Evolutionary conservation across 2,797 vertebrate genomes (phyloP).

Genomic region (Enteromius unitaeniatus): DNA sequence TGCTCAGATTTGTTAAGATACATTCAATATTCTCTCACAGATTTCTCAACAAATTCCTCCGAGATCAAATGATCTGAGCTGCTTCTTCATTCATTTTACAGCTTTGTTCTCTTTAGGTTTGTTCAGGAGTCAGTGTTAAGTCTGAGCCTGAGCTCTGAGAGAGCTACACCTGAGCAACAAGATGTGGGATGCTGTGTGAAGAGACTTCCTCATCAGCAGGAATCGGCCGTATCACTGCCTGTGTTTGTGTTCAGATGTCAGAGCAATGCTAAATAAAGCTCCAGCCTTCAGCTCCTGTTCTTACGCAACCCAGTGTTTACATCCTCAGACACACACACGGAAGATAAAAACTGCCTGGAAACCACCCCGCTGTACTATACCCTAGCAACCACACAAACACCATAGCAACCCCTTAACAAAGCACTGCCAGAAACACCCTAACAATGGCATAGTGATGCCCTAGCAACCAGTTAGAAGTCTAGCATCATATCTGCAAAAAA

Average conservation of each 20-base stretch:
- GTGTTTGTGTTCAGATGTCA: slow-evolving; percentile 19
- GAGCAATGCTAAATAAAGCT: slow-evolving; percentile 24
- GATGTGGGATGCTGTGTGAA: slow-evolving; percentile 1
- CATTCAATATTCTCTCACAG: not conserved
- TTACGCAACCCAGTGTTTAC: slow-evolving; percentile 39
- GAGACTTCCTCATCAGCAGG: not conserved
- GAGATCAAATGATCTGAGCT: not conserved
- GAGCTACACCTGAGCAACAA: too few relatives aligned
- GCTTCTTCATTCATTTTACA: not conserved
- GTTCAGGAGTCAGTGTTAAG: not conserved
- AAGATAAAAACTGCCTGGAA: not conserved
- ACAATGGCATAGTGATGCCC: not conserved
- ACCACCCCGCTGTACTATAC: not conserved
- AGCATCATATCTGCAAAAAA: not conserved
- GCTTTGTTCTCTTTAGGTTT: not conserved
- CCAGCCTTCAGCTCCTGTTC: not conserved
- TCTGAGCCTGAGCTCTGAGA: too few relatives aligned
- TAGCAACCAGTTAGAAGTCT: not conserved
- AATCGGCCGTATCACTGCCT: not conserved
- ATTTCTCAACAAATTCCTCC: not conserved
- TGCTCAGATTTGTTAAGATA: not conserved
- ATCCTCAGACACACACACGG: not conserved
- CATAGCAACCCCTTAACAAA: not conserved
- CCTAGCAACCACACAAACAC: not conserved
- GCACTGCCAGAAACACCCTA: not conserved